These are phyloP conservation scores for Erebia epiphron DNA, from an alignment of 2,888 invertebrate species.

Conservation along the genomic window DNA sequence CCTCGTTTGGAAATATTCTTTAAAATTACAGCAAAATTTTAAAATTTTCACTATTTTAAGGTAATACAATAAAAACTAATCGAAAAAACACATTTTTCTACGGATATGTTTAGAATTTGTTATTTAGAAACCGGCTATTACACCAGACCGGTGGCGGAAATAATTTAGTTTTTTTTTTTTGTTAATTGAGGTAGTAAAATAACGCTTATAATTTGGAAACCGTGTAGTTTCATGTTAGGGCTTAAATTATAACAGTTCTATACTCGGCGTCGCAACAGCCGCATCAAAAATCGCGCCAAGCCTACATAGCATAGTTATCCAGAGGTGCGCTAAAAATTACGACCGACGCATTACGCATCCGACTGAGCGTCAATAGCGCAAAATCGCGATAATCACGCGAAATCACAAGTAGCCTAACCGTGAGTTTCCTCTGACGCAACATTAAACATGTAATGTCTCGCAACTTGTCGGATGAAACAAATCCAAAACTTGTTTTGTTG, in stretches of 20 bases:
- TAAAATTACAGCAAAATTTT: conserved; percentile 28
- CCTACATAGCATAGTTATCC: too few relatives aligned
- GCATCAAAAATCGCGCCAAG: background rate
- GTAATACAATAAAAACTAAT: conserved; percentile 31
- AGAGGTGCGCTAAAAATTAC: too few relatives aligned
- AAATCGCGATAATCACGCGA: too few relatives aligned
- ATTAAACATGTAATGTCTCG: too few relatives aligned
- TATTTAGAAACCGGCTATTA: conserved; percentile 27
- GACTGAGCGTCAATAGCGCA: too few relatives aligned
- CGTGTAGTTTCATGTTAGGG: conserved; percentile 13
- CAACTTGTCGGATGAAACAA: too few relatives aligned
- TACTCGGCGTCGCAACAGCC: background rate
- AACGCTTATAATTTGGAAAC: conserved; percentile 31
- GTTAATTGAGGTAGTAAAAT: conserved; percentile 39
- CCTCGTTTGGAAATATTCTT: conserved; percentile 29
- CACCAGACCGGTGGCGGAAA: background rate
- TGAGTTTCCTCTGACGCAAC: too few relatives aligned
- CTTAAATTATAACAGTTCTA: background rate
- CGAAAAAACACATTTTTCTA: conserved; percentile 34
- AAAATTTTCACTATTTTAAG: conserved; percentile 30
- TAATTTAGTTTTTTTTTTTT: conserved; percentile 6
- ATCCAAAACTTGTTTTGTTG: too few relatives aligned
- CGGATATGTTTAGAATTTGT: conserved; percentile 35
- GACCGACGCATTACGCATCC: too few relatives aligned
- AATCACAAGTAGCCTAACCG: too few relatives aligned